Evolutionary conservation across 1,140 invertebrate genomes (phyloP), one percentile per base, ranked within the genome.

Genomic region (Hyles vespertilio): DNA sequence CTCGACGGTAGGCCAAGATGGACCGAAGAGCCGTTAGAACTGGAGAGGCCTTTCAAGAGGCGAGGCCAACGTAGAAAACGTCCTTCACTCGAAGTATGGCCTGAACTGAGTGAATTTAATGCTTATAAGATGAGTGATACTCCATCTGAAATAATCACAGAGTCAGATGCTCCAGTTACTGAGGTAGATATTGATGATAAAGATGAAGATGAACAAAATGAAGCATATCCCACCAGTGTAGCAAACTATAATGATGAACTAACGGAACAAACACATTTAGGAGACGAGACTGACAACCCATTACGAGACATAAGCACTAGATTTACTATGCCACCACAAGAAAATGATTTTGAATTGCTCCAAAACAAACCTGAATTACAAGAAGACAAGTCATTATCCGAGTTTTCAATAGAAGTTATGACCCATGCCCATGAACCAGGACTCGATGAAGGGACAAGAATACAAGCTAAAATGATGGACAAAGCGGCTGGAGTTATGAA

Each of bases 11-110:
- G 67, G 61, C 65, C 55, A 50, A 63, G 70, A 56, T 80, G 74
- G 71, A 71, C 53, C 22, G 79, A 77, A 33, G 74, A 79, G 32
- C 61, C 68, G 4, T 40, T 40, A 40, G 65, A 68, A 6, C 64
- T 61, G 44, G 69, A 71, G 44, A 74, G 79, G 61, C 77, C 78
- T 9, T 48, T 75, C 11, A 70, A 81, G 65, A 84, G 86, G 72
- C 71, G 79, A 59, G 74, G 78, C 22, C 80, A 83, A 55, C 81
- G 84, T 74, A 79, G 87, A 70, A 89, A 85, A 59, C 61, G 74
- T 48, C 76, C 80, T 34, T 51, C 66, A 51, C 40, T 57, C 22
- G 62, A 72, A 2, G 45, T 56, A 6, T 74, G 65, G 70, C 70
- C 74, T 33, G 67, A 71, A 66, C 65, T 81, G 47, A 77, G 69